Base-by-base conservation (phyloP, 2,113 vertebrate species). In the Daubentonia madagascariensis region DNA sequence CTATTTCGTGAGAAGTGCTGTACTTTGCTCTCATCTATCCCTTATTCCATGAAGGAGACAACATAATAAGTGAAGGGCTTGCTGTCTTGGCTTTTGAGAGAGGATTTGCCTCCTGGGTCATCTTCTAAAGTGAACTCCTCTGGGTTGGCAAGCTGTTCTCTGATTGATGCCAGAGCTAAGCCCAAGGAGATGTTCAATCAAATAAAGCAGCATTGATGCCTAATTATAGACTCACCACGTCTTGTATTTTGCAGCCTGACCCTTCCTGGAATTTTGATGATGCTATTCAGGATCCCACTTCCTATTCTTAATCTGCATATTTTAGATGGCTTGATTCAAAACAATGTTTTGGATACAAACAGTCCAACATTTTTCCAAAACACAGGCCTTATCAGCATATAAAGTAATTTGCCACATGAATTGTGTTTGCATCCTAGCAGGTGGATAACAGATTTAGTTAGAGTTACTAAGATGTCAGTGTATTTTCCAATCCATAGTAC, bases 401-500 rank as follows among this genome's bases (percentile, higher is more conserved):
- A 88, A 95, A 98, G 80, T 89, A 97, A 95, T 97, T 98, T 91
- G 91, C 95, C 98, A 98, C 93, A 98, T 85, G 95, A 73, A 97
- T 63, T 96, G 96, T 89, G 94, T 97, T 98, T 97, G 97, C 96
- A 96, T 95, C 95, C 93, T 87, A 98, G 97, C 98, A 98, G 98
- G 97, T 96, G 96, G 97, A 84, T 98, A 98, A 98, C 87, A 94
- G 98, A 98, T 57, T 57, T n/a, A n/a, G n/a, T 98, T 97, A 94
- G 97, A 98, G 97, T 97, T 97, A 95, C 98, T 98, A 97, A 98
- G 95, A 98, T 96, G 96, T 97, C 48, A 0, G 61, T 97, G 96
- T 83, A 94, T 96, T 98, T 97, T 87, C 89, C 97, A 86, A 93
- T 91, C 86, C 83, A 93, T 16, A 35, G 57, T 45, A 32, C 72